Percentiles rank a stretch among this genome's conserved stretches.
These are phyloP conservation scores for Anthopleura sola DNA, from an alignment of 64 coral and sea anemone genomes.

Conservation along the genomic window DNA sequence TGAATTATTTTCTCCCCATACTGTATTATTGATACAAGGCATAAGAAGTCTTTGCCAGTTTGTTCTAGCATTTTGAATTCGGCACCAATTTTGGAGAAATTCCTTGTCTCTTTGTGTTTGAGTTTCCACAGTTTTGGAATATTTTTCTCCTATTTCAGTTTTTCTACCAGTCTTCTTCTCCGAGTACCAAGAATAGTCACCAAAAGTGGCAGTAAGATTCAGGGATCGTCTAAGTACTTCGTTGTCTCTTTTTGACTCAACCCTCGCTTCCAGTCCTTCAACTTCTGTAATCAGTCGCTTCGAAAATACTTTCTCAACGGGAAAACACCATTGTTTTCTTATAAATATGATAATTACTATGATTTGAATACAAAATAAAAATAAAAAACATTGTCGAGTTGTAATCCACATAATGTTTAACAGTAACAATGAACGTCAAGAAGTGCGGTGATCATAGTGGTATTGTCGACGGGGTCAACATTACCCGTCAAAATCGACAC, in stretches of 20 bases:
- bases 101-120: background rate
- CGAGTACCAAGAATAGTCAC: no score
- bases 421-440: no score
- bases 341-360: background rate
- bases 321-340: background rate
- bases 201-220: no score
- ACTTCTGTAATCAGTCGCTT: background rate
- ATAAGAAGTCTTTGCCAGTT: conserved; percentile 39
- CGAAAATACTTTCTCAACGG: background rate
- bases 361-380: background rate
- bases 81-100: conserved; percentile 44
- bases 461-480: no score
- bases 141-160: background rate
- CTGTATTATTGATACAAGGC: conserved; percentile 6
- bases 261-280: background rate
- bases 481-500: no score
- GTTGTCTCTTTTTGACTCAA: background rate
- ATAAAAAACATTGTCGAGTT: background rate
- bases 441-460: no score
- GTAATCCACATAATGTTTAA: background rate
- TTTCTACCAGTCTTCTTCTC: background rate
- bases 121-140: background rate
- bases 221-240: background rate
- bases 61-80: conserved; percentile 21
- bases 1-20: conserved; percentile 19